Conservation (phyloP, 2,888 invertebrate species). For the Archips xylosteana region DNA sequence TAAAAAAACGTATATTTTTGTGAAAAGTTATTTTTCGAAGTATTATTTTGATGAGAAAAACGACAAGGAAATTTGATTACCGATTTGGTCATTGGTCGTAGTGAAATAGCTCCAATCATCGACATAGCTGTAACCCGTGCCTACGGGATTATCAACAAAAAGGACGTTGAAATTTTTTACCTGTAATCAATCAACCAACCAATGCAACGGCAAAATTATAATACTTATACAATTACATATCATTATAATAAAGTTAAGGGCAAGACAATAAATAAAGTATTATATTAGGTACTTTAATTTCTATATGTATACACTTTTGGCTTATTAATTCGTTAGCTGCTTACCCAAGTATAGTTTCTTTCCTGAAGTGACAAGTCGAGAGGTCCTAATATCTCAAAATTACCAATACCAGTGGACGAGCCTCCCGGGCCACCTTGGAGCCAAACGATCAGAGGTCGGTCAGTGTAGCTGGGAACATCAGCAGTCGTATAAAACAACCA, state of each 20-base stretch:
- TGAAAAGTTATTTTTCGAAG: not conserved
- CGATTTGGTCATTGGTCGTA: slow-evolving; percentile 75
- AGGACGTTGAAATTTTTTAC: slow-evolving; percentile 92
- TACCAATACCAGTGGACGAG: slow-evolving; percentile 93
- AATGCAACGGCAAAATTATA: no score
- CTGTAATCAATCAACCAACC: slow-evolving; percentile 68
- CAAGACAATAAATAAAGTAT: not conserved
- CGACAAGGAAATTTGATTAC: slow-evolving; percentile 51
- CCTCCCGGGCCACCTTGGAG: slow-evolving; percentile 95
- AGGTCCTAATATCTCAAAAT: slow-evolving; percentile 94
- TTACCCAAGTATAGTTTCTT: slow-evolving; percentile 92
- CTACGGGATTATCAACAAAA: slow-evolving; percentile 96
- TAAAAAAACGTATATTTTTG: slow-evolving; percentile 31
- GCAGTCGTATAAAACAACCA: slow-evolving; percentile 93
- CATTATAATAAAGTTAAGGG: no score
- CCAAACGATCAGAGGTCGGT: slow-evolving; percentile 94
- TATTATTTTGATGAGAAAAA: not conserved
- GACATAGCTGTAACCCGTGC: slow-evolving; percentile 94
- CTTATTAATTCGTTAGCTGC: slow-evolving; percentile 44
- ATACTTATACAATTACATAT: no score
- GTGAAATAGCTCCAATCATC: slow-evolving; percentile 74
- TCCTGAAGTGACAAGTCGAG: slow-evolving; percentile 86
- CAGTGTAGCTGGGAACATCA: slow-evolving; percentile 83
- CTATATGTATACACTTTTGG: no score
- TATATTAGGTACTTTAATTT: no score